These are phyloP conservation scores for Mohoua ochrocephala DNA, from an alignment of 2,113 vertebrate species.

Conservation along the genomic window DNA sequence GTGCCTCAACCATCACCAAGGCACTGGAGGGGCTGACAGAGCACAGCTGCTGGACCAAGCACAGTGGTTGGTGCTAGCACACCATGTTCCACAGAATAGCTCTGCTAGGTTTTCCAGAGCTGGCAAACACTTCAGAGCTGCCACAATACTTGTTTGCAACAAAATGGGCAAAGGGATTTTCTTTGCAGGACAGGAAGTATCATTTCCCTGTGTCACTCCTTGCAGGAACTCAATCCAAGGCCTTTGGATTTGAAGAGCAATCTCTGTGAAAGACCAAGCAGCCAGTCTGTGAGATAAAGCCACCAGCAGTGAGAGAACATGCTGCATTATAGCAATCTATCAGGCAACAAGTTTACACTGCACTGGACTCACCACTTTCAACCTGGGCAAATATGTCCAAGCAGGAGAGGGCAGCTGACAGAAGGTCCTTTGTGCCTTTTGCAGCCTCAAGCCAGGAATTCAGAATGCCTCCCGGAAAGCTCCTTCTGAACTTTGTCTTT, in stretches of 20 bases:
- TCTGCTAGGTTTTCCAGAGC: background rate
- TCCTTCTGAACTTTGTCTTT: background rate
- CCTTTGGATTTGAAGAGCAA: background rate
- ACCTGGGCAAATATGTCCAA: background rate
- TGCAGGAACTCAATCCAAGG: background rate
- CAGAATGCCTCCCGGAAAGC: background rate
- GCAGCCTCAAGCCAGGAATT: background rate
- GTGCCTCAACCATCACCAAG: background rate
- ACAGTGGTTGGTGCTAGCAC: background rate
- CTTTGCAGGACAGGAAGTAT: background rate
- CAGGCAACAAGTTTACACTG: background rate
- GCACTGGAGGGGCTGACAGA: background rate
- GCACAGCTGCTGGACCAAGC: background rate
- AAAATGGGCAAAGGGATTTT: background rate
- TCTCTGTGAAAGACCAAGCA: background rate
- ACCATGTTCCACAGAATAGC: background rate
- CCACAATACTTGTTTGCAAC: background rate
- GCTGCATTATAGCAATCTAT: background rate
- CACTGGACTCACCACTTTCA: background rate
- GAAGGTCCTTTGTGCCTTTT: background rate
- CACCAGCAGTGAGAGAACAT: background rate
- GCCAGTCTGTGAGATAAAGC: background rate
- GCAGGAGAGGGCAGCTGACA: background rate
- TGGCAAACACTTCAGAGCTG: background rate
- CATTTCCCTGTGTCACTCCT: background rate